Base-by-base conservation (phyloP, 2,797 vertebrate genomes). In the Phyllotis vaccarum region DNA sequence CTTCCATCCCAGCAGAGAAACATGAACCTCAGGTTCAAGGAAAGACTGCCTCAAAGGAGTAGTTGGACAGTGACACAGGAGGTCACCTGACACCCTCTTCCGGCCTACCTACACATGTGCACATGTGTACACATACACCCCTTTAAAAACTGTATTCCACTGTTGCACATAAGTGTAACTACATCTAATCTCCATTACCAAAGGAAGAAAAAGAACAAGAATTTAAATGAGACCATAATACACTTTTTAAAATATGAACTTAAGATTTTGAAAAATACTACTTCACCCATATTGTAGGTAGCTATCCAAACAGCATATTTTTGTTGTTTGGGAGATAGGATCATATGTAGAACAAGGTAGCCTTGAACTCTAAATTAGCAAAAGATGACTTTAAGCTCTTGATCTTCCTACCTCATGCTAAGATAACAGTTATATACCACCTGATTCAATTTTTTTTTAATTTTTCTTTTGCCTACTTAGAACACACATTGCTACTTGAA, bases 81-180 rank as follows among this genome's bases (percentile, higher is more conserved):
- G 29, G 49, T 16, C 75, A 54, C 29, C 46, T 52, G 46, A 54
- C 21, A 19, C 31, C 13, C 17, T 75, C 13, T 46, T 75, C 13
- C 7, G 40, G 43, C 43, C 24, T 78, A 27, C 75, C 13, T 52
- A 31, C 27, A 76, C 74, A 52, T 52, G 29, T 17, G 16, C 27
- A 46, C 22, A 49, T 29, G 27, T 29, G 14, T 27, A 78, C 6
- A 72, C 29, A 64, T 49, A 49, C 46, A 49, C 46, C 46, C 9
- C 46, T 29, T 29, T 75, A 46, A 46, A 75, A 40, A 75, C 17
- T 27, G 1, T 74, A 94, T 78, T 54, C 95, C 76, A 70, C 16
- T 70, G n/a, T 2, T 92, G n/a, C 16, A 91, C 10, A 3, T 79
- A 94, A 96, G n/a, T 78, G 43, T 82, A 56, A 27, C 56, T 92